Conservation (phyloP, 2,888 invertebrate species). For the Allygus modestus region DNA sequence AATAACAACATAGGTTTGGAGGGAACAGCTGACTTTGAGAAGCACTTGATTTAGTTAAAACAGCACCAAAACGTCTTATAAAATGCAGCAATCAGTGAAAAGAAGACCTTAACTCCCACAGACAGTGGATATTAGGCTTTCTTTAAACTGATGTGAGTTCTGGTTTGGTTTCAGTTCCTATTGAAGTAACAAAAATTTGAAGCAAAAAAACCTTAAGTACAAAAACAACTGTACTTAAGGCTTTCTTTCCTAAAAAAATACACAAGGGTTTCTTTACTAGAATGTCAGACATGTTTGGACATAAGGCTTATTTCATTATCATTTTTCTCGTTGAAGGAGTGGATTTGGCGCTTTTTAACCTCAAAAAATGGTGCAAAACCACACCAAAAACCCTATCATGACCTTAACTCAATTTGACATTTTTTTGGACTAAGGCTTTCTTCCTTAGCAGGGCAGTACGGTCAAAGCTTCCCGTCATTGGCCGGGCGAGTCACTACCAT, state of each 20-base stretch:
- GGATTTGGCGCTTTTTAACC: neutral
- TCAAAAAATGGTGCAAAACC: neutral
- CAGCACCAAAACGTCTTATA: neutral
- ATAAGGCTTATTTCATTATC: constrained; percentile 11
- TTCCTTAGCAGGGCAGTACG: neutral
- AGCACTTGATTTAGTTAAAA: neutral
- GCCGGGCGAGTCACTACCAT: too few relatives aligned
- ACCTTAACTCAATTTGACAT: neutral
- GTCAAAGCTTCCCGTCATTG: too few relatives aligned
- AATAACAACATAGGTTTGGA: too few relatives aligned
- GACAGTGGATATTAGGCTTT: neutral
- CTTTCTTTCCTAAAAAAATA: neutral
- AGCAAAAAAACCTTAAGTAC: constrained; percentile 1
- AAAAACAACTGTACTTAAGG: constrained; percentile 16
- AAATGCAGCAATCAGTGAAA: neutral
- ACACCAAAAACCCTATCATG: neutral
- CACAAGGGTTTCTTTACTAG: neutral
- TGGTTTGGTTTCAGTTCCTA: neutral
- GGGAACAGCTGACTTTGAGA: constrained; percentile 3
- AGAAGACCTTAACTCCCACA: too few relatives aligned
- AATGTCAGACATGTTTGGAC: constrained; percentile 3
- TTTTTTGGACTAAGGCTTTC: neutral
- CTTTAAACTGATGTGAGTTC: neutral
- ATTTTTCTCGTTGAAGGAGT: constrained; percentile 3
- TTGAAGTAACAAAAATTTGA: neutral